phyloP scores from a whole-genome alignment of 2,797 vertebrate genomes.

The Sciurus vulgaris region DNA sequence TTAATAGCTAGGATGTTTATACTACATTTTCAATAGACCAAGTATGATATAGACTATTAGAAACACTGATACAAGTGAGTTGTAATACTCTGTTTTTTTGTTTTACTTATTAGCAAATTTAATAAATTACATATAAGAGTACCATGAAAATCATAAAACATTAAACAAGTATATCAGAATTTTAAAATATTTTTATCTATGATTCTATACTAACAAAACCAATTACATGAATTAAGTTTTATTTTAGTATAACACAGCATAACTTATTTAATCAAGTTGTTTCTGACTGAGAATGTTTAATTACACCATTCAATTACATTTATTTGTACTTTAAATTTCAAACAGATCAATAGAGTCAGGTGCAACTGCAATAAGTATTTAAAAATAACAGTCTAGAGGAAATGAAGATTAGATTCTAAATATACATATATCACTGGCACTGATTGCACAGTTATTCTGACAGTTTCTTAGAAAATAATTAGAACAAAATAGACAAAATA shows the following conservation, averaged over 20 bases:
- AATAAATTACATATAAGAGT: neutral
- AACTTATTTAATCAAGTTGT: conserved; percentile 69
- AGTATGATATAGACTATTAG: neutral
- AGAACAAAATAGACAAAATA: conserved; percentile 78
- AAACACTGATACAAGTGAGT: rapidly evolving
- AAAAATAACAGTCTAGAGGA: conserved; percentile 80
- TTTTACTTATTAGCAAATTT: neutral
- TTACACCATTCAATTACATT: conserved; percentile 73
- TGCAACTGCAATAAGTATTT: conserved; percentile 77
- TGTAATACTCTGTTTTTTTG: neutral
- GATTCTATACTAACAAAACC: neutral
- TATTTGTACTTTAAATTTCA: conserved; percentile 83
- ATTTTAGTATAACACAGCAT: conserved; percentile 58
- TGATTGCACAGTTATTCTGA: conserved; percentile 83
- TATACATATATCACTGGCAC: conserved; percentile 86
- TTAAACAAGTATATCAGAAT: neutral
- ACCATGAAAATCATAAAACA: neutral
- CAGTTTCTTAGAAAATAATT: conserved; percentile 81
- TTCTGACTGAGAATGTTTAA: conserved; percentile 73
- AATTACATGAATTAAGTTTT: neutral
- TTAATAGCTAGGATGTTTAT: neutral
- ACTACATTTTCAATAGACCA: neutral
- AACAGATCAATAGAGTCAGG: conserved; percentile 80
- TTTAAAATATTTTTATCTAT: neutral
- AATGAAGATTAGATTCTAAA: conserved; percentile 84